phyloP scores from a whole-genome alignment of 2,113 vertebrate genomes.

The Antechinus stuartii region DNA sequence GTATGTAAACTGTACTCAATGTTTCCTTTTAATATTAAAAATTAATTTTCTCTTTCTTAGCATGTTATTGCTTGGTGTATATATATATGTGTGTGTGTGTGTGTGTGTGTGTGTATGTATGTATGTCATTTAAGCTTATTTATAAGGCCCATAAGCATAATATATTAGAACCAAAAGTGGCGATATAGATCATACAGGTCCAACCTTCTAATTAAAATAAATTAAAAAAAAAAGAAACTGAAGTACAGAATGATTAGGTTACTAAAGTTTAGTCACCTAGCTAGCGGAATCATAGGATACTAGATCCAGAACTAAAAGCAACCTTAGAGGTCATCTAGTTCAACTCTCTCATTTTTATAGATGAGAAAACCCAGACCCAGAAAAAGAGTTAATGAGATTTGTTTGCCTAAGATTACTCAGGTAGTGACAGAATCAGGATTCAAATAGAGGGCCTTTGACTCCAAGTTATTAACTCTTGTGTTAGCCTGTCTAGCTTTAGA shows the following conservation, averaged over 20 bases:
- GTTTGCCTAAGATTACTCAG: not conserved
- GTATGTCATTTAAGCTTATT: not conserved
- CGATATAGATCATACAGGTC: not conserved
- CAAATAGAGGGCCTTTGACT: not conserved
- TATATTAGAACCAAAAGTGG: not conserved
- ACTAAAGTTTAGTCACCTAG: not conserved
- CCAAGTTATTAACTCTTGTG: not conserved
- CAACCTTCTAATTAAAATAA: not conserved
- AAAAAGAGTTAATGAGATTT: not conserved
- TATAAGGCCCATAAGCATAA: not conserved
- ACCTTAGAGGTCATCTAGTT: not conserved
- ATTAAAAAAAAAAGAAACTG: not conserved
- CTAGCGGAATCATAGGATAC: not conserved
- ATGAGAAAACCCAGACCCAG: not conserved
- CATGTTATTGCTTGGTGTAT: not conserved
- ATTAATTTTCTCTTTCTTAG: conserved; percentile 12
- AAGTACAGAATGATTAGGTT: not conserved
- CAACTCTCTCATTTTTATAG: not conserved
- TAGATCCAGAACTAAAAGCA: not conserved
- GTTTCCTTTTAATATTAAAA: conserved; percentile 37
- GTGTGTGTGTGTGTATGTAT: not conserved
- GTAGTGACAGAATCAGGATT: not conserved
- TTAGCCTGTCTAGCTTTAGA: not conserved
- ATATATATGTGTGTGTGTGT: not conserved
- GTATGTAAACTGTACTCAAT: conserved; percentile 1